Conservation (phyloP, 2,888 invertebrate genomes). For the Rhagium mordax region DNA sequence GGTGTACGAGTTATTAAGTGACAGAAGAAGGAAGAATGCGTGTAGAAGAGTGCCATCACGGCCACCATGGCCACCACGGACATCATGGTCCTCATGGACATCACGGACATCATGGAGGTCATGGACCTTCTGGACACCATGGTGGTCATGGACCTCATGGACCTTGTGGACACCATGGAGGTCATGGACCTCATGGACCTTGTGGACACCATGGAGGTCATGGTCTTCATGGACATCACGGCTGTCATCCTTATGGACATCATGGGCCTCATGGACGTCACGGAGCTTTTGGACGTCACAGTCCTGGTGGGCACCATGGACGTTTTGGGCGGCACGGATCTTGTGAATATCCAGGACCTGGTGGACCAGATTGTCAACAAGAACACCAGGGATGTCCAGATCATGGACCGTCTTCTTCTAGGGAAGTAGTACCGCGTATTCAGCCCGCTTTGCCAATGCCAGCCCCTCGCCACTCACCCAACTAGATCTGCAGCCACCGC, state of each 20-base stretch:
- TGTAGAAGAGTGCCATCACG: neutral
- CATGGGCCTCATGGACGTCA: neutral
- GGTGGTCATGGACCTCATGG: neutral
- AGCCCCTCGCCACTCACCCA: neutral
- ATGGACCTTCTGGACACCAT: neutral
- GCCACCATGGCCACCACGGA: neutral
- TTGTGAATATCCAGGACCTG: too few species aligned
- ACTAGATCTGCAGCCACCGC: too few species aligned
- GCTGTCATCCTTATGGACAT: neutral
- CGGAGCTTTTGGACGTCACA: too few species aligned
- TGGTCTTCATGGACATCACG: neutral
- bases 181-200: neutral
- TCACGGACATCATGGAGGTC: neutral
- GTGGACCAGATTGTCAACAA: too few species aligned
- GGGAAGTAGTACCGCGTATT: neutral
- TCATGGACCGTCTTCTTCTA: too few species aligned
- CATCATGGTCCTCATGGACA: neutral
- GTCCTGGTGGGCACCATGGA: neutral
- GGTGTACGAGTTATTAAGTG: too few species aligned
- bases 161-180: neutral
- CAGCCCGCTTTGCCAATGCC: neutral
- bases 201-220: neutral
- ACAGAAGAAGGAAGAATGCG: too few species aligned
- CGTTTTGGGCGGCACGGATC: neutral
- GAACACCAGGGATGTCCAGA: neutral